phyloP scores from a whole-genome alignment of 2,888 invertebrate species.

The Nematopogon swammerdamellus region DNA sequence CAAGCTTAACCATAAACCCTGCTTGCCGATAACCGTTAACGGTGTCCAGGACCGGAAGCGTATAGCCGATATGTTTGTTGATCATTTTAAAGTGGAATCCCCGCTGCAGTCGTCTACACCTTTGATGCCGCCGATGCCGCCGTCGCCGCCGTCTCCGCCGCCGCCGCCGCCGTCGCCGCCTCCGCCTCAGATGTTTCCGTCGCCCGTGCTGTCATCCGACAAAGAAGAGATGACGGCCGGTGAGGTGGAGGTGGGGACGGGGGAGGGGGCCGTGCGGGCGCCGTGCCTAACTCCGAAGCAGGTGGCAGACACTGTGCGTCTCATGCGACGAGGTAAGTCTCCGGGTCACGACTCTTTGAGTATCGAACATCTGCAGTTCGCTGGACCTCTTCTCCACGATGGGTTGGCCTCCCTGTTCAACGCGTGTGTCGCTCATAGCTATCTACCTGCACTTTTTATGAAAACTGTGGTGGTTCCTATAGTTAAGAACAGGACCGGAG shows the following conservation, averaged over 20 bases:
- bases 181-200: no score
- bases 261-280: no score
- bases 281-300: no score
- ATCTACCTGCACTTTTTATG: conserved; percentile 6
- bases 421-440: conserved; percentile 1
- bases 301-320: no score
- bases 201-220: no score
- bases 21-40: not conserved
- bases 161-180: no score
- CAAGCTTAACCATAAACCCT: not conserved
- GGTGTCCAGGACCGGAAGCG: not conserved
- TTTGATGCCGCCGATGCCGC: not conserved
- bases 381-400: no score
- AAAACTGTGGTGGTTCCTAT: conserved; percentile 8
- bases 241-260: no score
- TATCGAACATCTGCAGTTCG: not conserved
- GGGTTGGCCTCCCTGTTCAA: no score
- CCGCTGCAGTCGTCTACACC: not conserved
- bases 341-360: conserved; percentile 2
- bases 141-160: no score
- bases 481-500: conserved; percentile 11
- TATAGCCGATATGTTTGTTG: not conserved
- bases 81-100: not conserved
- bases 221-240: no score
- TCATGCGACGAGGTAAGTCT: not conserved